Evolutionary conservation across 2,888 invertebrate species (phyloP).

Genomic region (Meghimatium bilineatum): DNA sequence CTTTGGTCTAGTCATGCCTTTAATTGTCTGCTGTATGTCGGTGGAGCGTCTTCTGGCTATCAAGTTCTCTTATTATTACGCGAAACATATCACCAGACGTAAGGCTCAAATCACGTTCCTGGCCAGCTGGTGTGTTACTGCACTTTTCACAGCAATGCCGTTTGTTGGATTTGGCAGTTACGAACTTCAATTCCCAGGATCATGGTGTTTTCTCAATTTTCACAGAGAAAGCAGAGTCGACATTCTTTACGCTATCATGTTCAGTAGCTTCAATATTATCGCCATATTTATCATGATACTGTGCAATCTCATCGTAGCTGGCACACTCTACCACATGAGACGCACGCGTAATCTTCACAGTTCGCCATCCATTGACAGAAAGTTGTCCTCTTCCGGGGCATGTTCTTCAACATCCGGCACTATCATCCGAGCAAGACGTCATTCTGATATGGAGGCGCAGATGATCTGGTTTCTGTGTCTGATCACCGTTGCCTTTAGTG

Average conservation of each 20-base stretch:
- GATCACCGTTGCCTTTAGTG: constrained; percentile 74
- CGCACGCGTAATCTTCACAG: constrained; percentile 56
- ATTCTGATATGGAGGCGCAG: constrained; percentile 72
- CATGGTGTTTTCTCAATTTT: constrained; percentile 76
- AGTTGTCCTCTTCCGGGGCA: constrained; percentile 36
- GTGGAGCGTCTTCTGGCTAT: constrained; percentile 75
- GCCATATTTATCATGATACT: constrained; percentile 63
- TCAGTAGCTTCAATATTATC: constrained; percentile 69
- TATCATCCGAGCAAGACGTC: constrained; percentile 26
- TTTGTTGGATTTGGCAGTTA: constrained; percentile 74
- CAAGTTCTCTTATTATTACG: constrained; percentile 73
- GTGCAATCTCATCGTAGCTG: constrained; percentile 67
- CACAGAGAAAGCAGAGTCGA: constrained; percentile 62
- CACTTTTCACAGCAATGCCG: constrained; percentile 69
- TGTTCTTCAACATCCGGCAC: constrained; percentile 30
- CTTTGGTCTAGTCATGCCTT: constrained; percentile 74
- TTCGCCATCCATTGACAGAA: constrained; percentile 39
- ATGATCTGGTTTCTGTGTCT: constrained; percentile 76
- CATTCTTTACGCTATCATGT: constrained; percentile 68
- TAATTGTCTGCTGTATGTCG: constrained; percentile 76
- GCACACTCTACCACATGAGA: constrained; percentile 65
- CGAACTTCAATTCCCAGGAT: constrained; percentile 74
- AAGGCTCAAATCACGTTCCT: constrained; percentile 70
- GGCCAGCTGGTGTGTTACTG: constrained; percentile 48
- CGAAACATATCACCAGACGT: constrained; percentile 62